Evolutionary conservation across 2,797 vertebrate genomes (phyloP), one percentile per base, ranked within the genome.

Genomic region (Cercopithecus petaurista): DNA sequence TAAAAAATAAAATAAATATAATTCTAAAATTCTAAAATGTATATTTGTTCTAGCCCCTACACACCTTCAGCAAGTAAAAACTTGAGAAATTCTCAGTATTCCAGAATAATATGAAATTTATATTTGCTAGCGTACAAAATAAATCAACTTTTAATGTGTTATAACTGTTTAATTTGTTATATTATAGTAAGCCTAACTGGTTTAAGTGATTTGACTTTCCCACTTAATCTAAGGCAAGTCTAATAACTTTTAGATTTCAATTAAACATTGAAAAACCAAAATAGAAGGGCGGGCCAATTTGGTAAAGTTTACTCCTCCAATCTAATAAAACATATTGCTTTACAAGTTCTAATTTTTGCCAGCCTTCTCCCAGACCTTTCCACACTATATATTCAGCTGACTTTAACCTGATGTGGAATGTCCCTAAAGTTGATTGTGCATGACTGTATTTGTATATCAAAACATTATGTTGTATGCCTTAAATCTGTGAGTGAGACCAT

Each of bases 241-340:
- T 80, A 64, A 84, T 70, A 64, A 90, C 33, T 92, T 94, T 79
- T 55, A 73, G 84, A 88, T 90, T 93, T 88, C 36, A 94, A 77
- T 67, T 41, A 92, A 87, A 87, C 19, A 81, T 13, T 77, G 15
- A 89, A 95, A 90, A 14, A 88, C 4, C n/a, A 91, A 84, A 97
- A 61, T 26, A 93, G 46, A 91, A 1, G 43, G 30, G 1, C 64
- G 61, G 15, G 33, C 61, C 36, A 90, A 48, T 55, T 84, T 70
- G 82, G 46, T 43, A 88, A 91, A 75, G 41, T 61, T 61, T 48
- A 90, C 33, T 72, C 11, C 67, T 13, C 33, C 15, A 26, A 28
- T 84, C 82, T 93, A 81, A 64, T 43, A 75, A 72, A 70, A 92
- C 19, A 57, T 24, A 41, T 41, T 86, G 52, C 43, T 92, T 57